These are phyloP conservation scores for Bradypodion pumilum DNA, from an alignment of 2,797 vertebrate species.

Conservation along the genomic window DNA sequence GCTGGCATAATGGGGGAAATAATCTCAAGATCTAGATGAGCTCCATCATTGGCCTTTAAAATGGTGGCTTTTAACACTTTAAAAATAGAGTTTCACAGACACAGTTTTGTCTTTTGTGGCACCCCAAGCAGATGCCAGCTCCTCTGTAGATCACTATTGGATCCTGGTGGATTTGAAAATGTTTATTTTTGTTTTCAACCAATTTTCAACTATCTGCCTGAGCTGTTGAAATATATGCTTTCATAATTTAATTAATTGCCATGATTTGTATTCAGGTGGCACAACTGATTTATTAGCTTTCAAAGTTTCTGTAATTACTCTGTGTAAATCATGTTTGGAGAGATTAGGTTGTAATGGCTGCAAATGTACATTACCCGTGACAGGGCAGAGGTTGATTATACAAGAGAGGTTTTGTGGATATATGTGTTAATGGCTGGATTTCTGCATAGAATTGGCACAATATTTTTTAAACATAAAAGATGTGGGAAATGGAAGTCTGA, in stretches of 20 bases:
- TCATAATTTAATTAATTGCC: constrained; percentile 55
- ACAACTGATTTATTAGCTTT: constrained; percentile 58
- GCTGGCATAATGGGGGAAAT: too few species aligned
- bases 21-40: background rate
- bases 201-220: constrained; percentile 4
- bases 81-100: background rate
- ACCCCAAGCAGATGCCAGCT: background rate
- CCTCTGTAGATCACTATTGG: background rate
- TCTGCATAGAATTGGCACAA: background rate
- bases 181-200: constrained; percentile 24
- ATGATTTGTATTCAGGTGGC: constrained; percentile 64
- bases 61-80: background rate
- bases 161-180: background rate
- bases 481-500: background rate
- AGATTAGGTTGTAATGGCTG: constrained; percentile 59
- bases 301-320: constrained; percentile 65
- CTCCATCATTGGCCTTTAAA: background rate
- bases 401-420: constrained; percentile 26
- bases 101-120: background rate
- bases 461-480: background rate
- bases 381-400: background rate
- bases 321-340: constrained; percentile 60
- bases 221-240: constrained; percentile 36
- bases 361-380: constrained; percentile 44
- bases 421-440: constrained; percentile 11